Evolutionary conservation across 2,888 invertebrate genomes (phyloP).

Genomic region (Apodemia mormo): DNA sequence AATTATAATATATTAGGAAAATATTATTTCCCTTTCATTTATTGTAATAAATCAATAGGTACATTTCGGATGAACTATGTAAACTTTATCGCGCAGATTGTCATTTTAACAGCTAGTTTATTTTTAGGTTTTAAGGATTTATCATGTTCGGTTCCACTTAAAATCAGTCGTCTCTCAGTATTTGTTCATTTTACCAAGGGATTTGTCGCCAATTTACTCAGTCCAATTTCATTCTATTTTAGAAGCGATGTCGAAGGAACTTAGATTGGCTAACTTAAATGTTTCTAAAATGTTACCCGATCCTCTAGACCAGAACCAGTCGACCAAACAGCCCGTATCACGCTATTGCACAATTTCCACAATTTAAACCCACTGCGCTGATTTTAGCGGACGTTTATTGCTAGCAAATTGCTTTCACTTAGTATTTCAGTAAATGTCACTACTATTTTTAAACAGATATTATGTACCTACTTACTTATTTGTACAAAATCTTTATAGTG

Average conservation of each 20-base stretch:
- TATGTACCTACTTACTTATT: no score
- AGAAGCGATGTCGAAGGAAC: background rate
- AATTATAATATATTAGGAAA: no score
- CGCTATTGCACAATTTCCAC: constrained; percentile 14
- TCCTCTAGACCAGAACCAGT: constrained; percentile 6
- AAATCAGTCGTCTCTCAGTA: background rate
- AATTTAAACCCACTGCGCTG: constrained; percentile 5
- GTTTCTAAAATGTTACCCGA: constrained; percentile 7
- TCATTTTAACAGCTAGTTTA: no score
- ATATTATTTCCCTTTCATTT: no score
- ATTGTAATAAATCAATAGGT: no score
- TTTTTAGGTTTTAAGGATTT: background rate
- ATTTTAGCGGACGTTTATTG: background rate
- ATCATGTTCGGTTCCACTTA: no score
- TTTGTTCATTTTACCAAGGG: background rate
- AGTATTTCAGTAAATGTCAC: background rate
- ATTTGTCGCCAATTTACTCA: constrained; percentile 1
- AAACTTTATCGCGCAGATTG: no score
- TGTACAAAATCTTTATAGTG: no score
- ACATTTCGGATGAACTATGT: no score
- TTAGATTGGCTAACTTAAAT: constrained; percentile 13
- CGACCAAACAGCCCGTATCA: background rate
- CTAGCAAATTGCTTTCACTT: constrained; percentile 2
- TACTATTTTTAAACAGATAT: background rate
- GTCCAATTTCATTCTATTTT: constrained; percentile 3